Base-by-base conservation (phyloP, 2,797 vertebrate genomes). In the Tadarida brasiliensis region DNA sequence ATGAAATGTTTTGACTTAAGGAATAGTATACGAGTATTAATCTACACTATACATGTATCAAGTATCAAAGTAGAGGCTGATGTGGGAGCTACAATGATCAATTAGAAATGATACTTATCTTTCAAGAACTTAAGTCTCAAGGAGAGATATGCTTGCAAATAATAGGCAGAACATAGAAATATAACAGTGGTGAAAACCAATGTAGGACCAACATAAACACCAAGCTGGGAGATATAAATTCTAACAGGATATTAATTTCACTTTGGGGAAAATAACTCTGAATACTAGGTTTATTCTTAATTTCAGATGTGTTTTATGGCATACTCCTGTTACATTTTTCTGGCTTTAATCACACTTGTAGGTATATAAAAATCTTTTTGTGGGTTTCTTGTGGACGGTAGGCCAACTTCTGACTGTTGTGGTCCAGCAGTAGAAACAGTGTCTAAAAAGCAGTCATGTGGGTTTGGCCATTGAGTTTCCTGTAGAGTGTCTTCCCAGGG, bases 91-190 rank as follows among this genome's bases (percentile, higher is more conserved):
- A n/a, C 59, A 93, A 35, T 65, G 76, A 83, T 86, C 22, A 73
- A 12, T 92, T 87, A 82, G 47, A 78, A 90, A 84, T 73, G 17
- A 76, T 57, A 44, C 5, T 88, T 84, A 2, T 47, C 59, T 87
- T 89, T 84, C n/a, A 87, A 90, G 65, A 83, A 9, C 54, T 84
- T 91, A 71, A 87, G 65, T 91, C 61, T 94, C 17, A 95, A 94
- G 17, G 56, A 67, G 6, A 87, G 17, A 57, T 56, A 26, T 88
- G 28, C 73, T 93, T 81, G 87, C 7, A 83, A 70, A 63, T 91
- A 95, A 28, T 39, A 71, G n/a, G 11, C 24, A 91, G 68, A 77
- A 51, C 39, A 78, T 19, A 68, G n/a, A 96, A 87, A 47, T 92
- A 12, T 39, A 95, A 56, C 47, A 80, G 63, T 92, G 67, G 15